Conservation (phyloP, 2,797 vertebrate species). For the Sylvia borin region DNA sequence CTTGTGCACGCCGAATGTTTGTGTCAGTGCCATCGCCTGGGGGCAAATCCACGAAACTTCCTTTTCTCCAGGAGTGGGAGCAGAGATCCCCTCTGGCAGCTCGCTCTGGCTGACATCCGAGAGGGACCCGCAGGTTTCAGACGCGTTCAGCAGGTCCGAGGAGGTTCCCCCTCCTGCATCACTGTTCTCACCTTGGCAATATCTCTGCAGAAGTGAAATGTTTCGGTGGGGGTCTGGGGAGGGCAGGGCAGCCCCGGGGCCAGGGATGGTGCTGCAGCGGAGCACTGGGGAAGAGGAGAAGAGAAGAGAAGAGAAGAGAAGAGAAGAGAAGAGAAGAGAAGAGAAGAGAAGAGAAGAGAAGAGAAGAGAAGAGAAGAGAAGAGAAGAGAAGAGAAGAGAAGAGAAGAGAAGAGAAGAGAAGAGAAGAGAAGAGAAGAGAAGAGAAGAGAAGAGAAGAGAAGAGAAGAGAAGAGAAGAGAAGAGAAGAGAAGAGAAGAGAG, state of each 20-base stretch:
- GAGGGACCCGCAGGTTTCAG: background rate
- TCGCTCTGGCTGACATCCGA: background rate
- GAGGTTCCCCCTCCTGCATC: background rate
- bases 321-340: too few species aligned
- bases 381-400: too few species aligned
- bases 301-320: too few species aligned
- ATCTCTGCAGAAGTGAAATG: background rate
- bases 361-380: too few species aligned
- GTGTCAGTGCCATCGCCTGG: background rate
- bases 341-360: too few species aligned
- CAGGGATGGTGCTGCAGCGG: background rate
- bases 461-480: too few species aligned
- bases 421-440: too few species aligned
- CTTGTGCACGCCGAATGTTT: background rate
- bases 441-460: too few species aligned
- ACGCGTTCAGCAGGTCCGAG: background rate
- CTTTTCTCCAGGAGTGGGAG: background rate
- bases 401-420: too few species aligned
- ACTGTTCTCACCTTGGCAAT: background rate
- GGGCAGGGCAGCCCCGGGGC: rapidly evolving
- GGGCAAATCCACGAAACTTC: slow-evolving; percentile 4
- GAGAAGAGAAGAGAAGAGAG: too few species aligned
- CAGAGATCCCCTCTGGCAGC: background rate
- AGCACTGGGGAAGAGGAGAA: too few species aligned
- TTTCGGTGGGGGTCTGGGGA: rapidly evolving